A percentile compares a stretch with the other conserved stretches of the same genome.
Conservation (phyloP, 2,888 invertebrate genomes). For the Heteromyza rotundicornis region DNA sequence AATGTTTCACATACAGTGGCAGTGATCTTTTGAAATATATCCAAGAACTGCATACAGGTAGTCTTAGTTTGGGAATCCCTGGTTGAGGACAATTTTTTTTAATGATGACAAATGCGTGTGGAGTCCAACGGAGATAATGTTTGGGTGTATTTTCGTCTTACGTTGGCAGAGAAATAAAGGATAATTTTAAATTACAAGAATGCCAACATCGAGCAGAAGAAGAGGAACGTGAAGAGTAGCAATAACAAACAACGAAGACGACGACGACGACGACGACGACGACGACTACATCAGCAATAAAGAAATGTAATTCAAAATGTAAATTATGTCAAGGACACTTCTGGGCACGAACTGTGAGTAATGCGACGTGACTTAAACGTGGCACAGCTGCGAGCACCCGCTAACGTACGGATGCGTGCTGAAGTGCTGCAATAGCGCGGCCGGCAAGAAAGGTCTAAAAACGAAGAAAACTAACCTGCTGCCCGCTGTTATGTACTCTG, state of each 20-base stretch:
- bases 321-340: constrained; percentile 15
- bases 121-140: neutral
- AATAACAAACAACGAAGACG: too few relatives aligned
- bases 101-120: constrained; percentile 6
- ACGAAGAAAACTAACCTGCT: too few relatives aligned
- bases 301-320: constrained; percentile 12
- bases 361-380: neutral
- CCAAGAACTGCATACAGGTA: too few relatives aligned
- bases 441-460: neutral
- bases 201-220: neutral
- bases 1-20: too few relatives aligned
- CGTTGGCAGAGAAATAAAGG: neutral
- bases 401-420: neutral
- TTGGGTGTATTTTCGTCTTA: neutral
- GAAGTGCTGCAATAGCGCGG: neutral
- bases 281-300: too few relatives aligned
- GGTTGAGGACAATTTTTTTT: too few relatives aligned
- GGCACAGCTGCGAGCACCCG: neutral
- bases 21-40: too few relatives aligned
- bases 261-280: too few relatives aligned
- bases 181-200: neutral
- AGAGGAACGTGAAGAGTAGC: neutral
- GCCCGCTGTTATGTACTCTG: too few relatives aligned
- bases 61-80: too few relatives aligned
- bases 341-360: neutral